Base-by-base conservation (phyloP, 1,140 invertebrate species). In the Bombus pyrosoma region DNA sequence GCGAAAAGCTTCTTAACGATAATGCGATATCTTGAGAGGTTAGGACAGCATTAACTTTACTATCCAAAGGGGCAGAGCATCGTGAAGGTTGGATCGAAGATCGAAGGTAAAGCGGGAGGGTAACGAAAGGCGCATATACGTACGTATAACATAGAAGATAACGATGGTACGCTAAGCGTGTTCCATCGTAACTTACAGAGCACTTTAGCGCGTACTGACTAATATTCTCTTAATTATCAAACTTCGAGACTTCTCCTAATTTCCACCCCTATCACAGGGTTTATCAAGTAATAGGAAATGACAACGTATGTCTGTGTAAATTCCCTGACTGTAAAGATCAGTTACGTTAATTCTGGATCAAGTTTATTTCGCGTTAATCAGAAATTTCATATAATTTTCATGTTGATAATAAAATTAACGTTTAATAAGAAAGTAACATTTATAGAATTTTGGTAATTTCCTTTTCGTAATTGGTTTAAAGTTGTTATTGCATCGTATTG, bases 21-120 rank as follows among this genome's bases (percentile, higher is more conserved):
- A 93, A 94, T 93, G 89, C 92, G 91, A 93, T 93, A 93, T 92
- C 89, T 92, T 91, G 90, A 93, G 91, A 93, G 91, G 91, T 90
- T 93, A 86, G 91, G 88, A 87, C 85, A 72, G 89, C 87, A 92
- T 92, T 91, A 93, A 93, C 91, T 92, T 89, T 86, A 80, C 81
- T 81, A 86, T 37, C 84, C 37, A 34, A 69, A 47, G 78, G 62
- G 77, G 34, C n/a, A 69, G 57, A 87, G 81, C 64, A 66, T 62
- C 53, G 53, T 39, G 72, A 86, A 84, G 88, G 91, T 68, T 73
- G 81, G 86, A 86, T 72, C 85, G 78, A 87, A 84, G 79, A 82
- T 85, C 86, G 87, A 87, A 88, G 85, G 83, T 86, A 83, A 90
- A 53, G 18, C 18, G 47, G 5, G 47, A 80, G 72, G 32, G 66